Base-by-base conservation (phyloP, 2,113 vertebrate species). In the Pyxicephalus adspersus region DNA sequence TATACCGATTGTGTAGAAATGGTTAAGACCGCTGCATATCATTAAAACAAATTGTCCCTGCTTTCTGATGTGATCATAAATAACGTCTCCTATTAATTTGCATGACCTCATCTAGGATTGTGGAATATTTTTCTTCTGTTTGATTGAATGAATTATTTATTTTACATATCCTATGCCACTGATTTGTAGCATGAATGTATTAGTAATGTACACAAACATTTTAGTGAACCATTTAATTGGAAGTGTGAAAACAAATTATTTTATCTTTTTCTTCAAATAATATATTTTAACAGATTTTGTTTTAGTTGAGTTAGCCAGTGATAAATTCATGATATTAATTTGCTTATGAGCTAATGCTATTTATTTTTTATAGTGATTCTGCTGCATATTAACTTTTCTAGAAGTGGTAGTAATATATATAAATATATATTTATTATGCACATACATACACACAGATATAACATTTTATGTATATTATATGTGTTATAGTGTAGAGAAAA, bases 61-160 rank as follows among this genome's bases (percentile, higher is more conserved):
- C n/a, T 78, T 54, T 38, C 51, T 58, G 15, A 20, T 25, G 28
- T 23, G 64, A 25, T 26, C 76, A 45, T 78, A 78, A 78, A 78
- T 77, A 77, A 34, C 76, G 11, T 22, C 8, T 19, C 64, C 64
- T 45, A 78, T 38, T 38, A 67, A 68, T 78, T 68, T 68, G 52
- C 51, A 78, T 78, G 76, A 78, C 64, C 76, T 78, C 51, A 78
- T 78, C 64, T 58, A 38, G 26, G 64, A 58, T 78, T 67, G 23
- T 55, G 51, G 45, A 34, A 66, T 55, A 20, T 65, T 54, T 31
- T 51, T n/a, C 26, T 23, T 26, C 19, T 26, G 45, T 51, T 38
- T 78, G 76, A 66, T n/a, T 78, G 17, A 57, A 78, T 58, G 61
- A 78, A 66, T 78, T 51, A 78, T 68, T 78, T 51, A 78, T 68